These are phyloP conservation scores for Daubentonia madagascariensis DNA, from an alignment of 2,113 vertebrate genomes.

Conservation along the genomic window DNA sequence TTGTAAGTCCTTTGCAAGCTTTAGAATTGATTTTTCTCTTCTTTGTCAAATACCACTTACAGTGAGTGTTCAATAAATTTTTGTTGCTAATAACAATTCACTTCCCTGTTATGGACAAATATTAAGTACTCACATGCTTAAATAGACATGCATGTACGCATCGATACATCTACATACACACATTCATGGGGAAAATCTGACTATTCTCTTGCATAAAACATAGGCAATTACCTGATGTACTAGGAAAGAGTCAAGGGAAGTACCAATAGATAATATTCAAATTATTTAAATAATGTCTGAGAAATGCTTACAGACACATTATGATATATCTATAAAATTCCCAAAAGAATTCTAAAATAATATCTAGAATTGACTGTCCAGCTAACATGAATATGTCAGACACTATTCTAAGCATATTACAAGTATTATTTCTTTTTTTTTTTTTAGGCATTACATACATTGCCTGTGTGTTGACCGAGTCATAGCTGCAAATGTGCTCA, in stretches of 20 bases:
- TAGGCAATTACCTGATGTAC: not conserved
- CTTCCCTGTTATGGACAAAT: not conserved
- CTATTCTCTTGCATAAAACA: not conserved
- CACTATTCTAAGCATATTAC: not conserved
- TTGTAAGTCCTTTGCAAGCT: not conserved
- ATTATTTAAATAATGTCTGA: conserved; percentile 36
- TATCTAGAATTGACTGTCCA: not conserved
- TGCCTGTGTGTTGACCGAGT: too few relatives aligned
- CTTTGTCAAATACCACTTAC: not conserved
- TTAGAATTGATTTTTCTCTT: not conserved
- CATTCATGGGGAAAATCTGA: not conserved
- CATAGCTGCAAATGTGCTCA: too few relatives aligned
- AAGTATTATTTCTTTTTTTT: conserved; percentile 20
- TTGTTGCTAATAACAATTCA: not conserved
- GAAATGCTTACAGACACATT: not conserved
- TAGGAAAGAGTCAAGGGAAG: not conserved
- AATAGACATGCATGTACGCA: not conserved
- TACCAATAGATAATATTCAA: not conserved
- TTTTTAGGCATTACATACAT: too few relatives aligned
- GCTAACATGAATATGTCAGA: not conserved
- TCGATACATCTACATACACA: not conserved
- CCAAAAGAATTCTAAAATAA: not conserved
- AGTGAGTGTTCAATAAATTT: not conserved
- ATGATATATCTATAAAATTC: not conserved
- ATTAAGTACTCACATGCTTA: not conserved